phyloP scores from a whole-genome alignment of 2,113 vertebrate genomes.

The Thermophis baileyi region DNA sequence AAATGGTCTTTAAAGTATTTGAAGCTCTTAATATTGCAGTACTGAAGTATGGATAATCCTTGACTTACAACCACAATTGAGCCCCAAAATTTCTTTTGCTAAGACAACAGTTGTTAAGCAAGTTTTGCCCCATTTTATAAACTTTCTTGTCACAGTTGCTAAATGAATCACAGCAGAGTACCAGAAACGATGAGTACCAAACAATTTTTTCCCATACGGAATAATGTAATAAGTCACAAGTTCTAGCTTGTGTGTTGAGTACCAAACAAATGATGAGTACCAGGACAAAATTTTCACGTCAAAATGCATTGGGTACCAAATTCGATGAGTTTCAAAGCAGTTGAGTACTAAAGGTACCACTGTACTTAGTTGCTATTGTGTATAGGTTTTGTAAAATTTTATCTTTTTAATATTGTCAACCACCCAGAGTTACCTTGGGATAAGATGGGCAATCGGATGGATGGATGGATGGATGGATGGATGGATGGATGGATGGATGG shows the following conservation, averaged over 20 bases:
- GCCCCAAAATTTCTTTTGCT: neutral
- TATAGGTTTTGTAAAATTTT: neutral
- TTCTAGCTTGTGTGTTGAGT: neutral
- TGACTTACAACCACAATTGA: neutral
- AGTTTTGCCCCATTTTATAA: neutral
- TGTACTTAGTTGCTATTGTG: neutral
- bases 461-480: too few species aligned
- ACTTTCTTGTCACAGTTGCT: neutral
- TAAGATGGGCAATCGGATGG: neutral
- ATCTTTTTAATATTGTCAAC: neutral
- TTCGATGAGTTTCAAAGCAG: neutral
- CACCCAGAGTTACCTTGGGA: neutral
- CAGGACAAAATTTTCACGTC: neutral
- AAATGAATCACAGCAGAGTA: neutral
- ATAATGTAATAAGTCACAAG: neutral
- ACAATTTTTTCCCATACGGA: neutral
- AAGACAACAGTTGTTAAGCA: neutral
- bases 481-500: rapidly evolving
- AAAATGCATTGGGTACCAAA: neutral
- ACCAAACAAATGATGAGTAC: neutral
- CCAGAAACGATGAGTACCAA: neutral
- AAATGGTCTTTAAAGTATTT: neutral
- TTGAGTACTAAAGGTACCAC: neutral
- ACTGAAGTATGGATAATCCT: conserved; percentile 34
- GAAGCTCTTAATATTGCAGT: neutral